Evolutionary conservation across 2,888 invertebrate genomes (phyloP).

Genomic region (Lordiphosa fenestrarum): DNA sequence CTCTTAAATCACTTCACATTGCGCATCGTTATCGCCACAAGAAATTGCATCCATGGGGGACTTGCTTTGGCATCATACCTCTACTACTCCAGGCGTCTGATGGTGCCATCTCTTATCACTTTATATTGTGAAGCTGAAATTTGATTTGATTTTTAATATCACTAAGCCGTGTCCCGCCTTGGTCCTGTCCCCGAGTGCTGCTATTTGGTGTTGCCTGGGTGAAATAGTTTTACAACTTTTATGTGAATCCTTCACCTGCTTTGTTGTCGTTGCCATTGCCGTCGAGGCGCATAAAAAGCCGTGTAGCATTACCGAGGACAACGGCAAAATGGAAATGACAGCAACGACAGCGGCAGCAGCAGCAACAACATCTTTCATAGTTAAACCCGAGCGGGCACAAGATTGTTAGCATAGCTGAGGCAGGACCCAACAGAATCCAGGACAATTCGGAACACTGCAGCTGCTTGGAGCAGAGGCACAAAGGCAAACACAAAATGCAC

Average conservation of each 20-base stretch:
- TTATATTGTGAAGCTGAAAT: constrained; percentile 39
- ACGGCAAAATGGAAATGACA: constrained; percentile 47
- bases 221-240: constrained; percentile 56
- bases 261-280: constrained; percentile 28
- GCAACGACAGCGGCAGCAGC: constrained; percentile 39
- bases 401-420: constrained; percentile 36
- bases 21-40: too few species aligned
- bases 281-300: constrained; percentile 27
- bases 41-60: not conserved
- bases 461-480: constrained; percentile 32
- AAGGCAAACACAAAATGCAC: constrained; percentile 54
- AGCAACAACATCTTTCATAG: constrained; percentile 36
- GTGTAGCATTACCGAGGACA: constrained; percentile 44
- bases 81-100: not conserved
- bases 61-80: too few species aligned
- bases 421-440: constrained; percentile 38
- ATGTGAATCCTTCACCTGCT: constrained; percentile 52
- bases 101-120: constrained; percentile 10
- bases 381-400: constrained; percentile 45
- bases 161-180: constrained; percentile 6
- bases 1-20: too few species aligned
- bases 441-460: constrained; percentile 21
- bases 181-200: constrained; percentile 1
- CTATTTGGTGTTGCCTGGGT: constrained; percentile 23
- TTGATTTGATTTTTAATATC: constrained; percentile 49